Base-by-base conservation (phyloP, 2,888 invertebrate genomes). In the Penaeus monodon region DNA sequence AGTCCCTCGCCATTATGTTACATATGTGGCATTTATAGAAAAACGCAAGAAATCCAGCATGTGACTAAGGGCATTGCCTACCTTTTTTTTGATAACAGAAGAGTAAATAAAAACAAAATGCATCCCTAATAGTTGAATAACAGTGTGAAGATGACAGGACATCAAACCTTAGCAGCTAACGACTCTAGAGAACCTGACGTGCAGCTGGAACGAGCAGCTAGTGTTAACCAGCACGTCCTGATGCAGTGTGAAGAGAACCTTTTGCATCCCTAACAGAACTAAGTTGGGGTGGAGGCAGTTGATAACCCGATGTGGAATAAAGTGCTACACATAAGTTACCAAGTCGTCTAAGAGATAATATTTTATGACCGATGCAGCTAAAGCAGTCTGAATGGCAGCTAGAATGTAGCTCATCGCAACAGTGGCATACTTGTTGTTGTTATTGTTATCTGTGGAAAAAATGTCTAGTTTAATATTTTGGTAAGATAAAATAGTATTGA, bases 401-500 rank as follows among this genome's bases (percentile, higher is more conserved):
- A 82, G 70, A 57, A 22, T 63, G 33, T 70, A 24, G 44, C 49
- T 70, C 49, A 70, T 57, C 73, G 20, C 77, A 77, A 63, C n/a
- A 7, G 27, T 57, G 27, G 49, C 81, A 68, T 65, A 65, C 80
- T 65, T 80, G 80, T 86, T 85, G 64, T 85, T 85, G 86, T 86
- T 82, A 76, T 77, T 86, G 78, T 82, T 86, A 65, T 78, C 44
- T 29, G 78, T 84, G 86, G 68, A 81, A 73, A 81, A 82, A 86
- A 86, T 86, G 78, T 86, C 82, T 86, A 78, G 68, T 86, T 86
- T 77, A 86, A 78, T 86, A 86, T 82, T 86, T 82, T 76, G 57
- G 33, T 86, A 82, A 77, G 29, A 82, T 66, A 81, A 70, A 57
- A 57, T 57, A 57, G 57, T 57, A 57, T 57, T 57, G 57, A 57